Evolutionary conservation across 2,888 invertebrate genomes (phyloP).

Genomic region (Brachyptera putata): DNA sequence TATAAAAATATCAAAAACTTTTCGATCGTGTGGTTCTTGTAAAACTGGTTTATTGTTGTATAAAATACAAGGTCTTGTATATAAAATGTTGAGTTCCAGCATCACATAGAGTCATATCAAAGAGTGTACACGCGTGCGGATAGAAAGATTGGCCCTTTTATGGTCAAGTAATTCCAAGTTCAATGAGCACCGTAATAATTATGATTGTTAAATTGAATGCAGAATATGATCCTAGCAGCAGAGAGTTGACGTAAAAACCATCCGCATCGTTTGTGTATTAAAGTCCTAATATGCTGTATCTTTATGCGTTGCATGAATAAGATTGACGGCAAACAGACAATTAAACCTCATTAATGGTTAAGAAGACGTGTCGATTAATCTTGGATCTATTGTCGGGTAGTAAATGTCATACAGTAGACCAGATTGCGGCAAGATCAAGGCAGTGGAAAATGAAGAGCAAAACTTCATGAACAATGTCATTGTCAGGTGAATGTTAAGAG

Average conservation of each 20-base stretch:
- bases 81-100: constrained; percentile 17
- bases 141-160: constrained; percentile 16
- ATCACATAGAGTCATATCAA: background rate
- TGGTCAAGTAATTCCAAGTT: constrained; percentile 28
- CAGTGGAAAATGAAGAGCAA: background rate
- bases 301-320: no score
- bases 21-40: constrained; percentile 19
- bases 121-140: background rate
- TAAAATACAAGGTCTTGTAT: background rate
- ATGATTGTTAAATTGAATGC: no score
- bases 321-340: no score
- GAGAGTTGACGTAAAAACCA: no score
- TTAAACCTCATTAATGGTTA: background rate
- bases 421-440: constrained; percentile 11
- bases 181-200: constrained; percentile 10
- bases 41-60: constrained; percentile 22
- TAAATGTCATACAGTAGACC: no score
- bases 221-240: no score
- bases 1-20: constrained; percentile 18
- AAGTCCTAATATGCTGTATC: no score
- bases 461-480: no score
- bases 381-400: background rate
- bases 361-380: constrained; percentile 1
- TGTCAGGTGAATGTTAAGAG: no score
- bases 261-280: no score